These are phyloP conservation scores for Notarius lentiginosus DNA, from an alignment of 2,113 vertebrate species.

Conservation along the genomic window DNA sequence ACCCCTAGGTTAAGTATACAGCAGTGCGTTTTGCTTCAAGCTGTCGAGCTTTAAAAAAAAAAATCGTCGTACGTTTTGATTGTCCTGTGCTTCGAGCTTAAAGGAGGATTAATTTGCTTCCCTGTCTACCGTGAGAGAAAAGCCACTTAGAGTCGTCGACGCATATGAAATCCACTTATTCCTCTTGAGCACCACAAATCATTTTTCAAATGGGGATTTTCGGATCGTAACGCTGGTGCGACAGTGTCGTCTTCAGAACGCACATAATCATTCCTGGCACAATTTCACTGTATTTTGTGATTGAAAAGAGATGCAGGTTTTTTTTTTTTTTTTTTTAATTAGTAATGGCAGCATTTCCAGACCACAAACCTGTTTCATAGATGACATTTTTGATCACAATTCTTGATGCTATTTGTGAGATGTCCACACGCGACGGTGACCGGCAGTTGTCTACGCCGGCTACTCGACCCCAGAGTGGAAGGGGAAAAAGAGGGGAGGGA, in stretches of 20 bases:
- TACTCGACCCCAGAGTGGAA: no score
- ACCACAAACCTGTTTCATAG: neutral
- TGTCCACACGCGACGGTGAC: no score
- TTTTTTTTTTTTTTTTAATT: neutral
- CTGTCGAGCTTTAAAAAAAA: no score
- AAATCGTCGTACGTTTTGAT: neutral
- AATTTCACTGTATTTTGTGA: neutral
- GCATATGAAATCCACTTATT: neutral
- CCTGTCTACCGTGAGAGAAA: neutral
- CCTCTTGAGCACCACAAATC: neutral
- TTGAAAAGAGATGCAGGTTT: neutral
- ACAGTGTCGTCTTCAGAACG: neutral
- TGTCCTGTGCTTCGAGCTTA: neutral
- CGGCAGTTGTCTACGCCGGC: no score
- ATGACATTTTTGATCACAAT: neutral
- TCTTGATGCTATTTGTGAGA: no score
- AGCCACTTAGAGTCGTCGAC: neutral
- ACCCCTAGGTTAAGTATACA: neutral
- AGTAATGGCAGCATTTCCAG: neutral
- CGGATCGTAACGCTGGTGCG: neutral
- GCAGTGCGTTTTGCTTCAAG: neutral
- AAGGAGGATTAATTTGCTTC: neutral
- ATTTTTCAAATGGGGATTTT: neutral
- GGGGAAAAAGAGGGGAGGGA: no score
- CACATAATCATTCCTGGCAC: neutral